Conservation (phyloP, 2,888 invertebrate species). For the Platycheirus rosarum region DNA sequence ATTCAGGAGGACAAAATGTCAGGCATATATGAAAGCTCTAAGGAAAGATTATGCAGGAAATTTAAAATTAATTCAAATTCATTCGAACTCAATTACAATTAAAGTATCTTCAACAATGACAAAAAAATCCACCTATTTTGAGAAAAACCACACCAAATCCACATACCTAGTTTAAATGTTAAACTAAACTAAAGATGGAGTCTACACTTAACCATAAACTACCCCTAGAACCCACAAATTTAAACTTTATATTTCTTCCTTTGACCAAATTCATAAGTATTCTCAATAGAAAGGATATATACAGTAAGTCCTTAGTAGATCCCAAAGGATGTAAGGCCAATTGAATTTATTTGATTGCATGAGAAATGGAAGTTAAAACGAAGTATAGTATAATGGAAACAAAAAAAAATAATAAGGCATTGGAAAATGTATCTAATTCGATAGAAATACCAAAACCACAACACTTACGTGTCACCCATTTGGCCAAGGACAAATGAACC, state of each 20-base stretch:
- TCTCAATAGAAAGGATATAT: neutral
- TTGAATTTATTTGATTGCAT: constrained; percentile 73
- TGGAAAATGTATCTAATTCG: constrained; percentile 32
- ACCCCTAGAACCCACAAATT: constrained; percentile 10
- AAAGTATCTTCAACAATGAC: too few species aligned
- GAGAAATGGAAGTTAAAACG: constrained; percentile 49
- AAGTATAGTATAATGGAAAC: constrained; percentile 37
- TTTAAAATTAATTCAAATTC: too few species aligned
- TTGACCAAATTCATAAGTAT: constrained; percentile 31
- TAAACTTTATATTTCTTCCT: too few species aligned
- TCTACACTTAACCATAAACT: too few species aligned
- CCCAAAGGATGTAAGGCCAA: constrained; percentile 55
- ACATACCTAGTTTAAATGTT: too few species aligned
- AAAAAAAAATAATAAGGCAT: constrained; percentile 41
- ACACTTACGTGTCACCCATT: constrained; percentile 84
- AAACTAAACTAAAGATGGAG: too few species aligned
- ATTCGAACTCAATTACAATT: too few species aligned
- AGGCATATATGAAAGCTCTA: too few species aligned
- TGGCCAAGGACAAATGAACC: constrained; percentile 85
- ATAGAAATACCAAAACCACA: constrained; percentile 57
- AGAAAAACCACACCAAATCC: too few species aligned
- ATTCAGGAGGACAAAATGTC: too few species aligned
- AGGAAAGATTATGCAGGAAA: too few species aligned
- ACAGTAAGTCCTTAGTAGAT: constrained; percentile 25
- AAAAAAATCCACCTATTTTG: too few species aligned